A percentile compares a stretch with the other conserved stretches of the same genome.
These are phyloP conservation scores for Sepioteuthis lessoniana DNA, from an alignment of 2,888 invertebrate genomes.

Conservation along the genomic window DNA sequence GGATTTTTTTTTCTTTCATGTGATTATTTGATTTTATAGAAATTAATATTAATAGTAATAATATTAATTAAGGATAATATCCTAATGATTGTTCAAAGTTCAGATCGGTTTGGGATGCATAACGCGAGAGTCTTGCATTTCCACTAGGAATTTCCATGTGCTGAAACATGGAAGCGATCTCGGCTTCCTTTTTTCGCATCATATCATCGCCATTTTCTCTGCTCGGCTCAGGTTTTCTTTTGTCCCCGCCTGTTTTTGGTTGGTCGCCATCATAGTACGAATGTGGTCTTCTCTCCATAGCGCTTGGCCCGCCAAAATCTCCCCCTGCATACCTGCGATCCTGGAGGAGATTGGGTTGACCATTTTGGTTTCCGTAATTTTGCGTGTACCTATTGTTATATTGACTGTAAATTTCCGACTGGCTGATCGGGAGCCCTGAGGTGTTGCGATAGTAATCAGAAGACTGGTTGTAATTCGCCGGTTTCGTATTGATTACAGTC, in stretches of 20 bases:
- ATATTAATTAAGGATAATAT: slow-evolving; percentile 54
- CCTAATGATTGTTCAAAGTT: slow-evolving; percentile 68
- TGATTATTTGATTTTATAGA: too few relatives aligned
- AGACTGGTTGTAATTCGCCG: background rate
- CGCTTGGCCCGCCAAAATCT: background rate
- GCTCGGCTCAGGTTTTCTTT: slow-evolving; percentile 41
- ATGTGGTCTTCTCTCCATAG: background rate
- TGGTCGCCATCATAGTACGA: slow-evolving; percentile 44
- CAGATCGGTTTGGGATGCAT: background rate
- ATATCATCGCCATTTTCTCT: slow-evolving; percentile 36
- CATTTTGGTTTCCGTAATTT: background rate
- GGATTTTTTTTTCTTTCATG: too few relatives aligned
- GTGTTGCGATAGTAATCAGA: slow-evolving; percentile 51
- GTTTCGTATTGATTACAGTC: background rate
- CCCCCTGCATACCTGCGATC: slow-evolving; percentile 38
- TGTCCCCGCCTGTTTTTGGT: slow-evolving; percentile 49
- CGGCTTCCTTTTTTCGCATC: slow-evolving; percentile 58
- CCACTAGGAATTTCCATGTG: background rate
- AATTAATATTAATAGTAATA: too few relatives aligned
- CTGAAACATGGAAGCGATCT: slow-evolving; percentile 64
- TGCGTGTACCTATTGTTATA: slow-evolving; percentile 37
- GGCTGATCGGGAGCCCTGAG: background rate
- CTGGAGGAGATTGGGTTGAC: background rate
- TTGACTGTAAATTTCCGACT: slow-evolving; percentile 45
- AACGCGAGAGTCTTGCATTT: background rate